Evolutionary conservation across 2,113 vertebrate species (phyloP).

Genomic region (Cervus canadensis): DNA sequence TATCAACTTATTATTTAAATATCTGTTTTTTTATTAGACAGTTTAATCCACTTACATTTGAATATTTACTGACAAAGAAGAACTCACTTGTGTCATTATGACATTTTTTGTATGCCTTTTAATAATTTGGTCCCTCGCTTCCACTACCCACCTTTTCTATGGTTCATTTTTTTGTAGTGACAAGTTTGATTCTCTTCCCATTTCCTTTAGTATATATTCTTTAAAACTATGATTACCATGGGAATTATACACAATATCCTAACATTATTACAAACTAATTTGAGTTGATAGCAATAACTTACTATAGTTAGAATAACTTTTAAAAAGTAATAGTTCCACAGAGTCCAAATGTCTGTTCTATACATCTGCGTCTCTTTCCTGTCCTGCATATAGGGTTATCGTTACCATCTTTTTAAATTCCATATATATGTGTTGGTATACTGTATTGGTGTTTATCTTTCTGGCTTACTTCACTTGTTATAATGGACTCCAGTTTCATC

Average conservation of each 20-base stretch:
- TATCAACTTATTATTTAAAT: neutral
- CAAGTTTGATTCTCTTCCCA: neutral
- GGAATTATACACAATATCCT: neutral
- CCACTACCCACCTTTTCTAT: neutral
- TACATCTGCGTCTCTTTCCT: too few species aligned
- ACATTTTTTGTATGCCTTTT: neutral
- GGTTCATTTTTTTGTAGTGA: neutral
- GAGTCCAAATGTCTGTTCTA: too few species aligned
- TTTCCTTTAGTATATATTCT: neutral
- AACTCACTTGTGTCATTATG: neutral
- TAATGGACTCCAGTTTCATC: too few species aligned
- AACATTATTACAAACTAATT: neutral
- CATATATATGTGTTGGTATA: too few species aligned
- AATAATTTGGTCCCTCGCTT: neutral
- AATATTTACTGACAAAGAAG: neutral
- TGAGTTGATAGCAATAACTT: neutral
- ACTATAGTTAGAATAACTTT: neutral
- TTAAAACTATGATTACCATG: neutral
- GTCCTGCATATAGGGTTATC: too few species aligned
- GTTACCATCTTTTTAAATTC: too few species aligned
- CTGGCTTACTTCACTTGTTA: too few species aligned
- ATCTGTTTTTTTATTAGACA: neutral
- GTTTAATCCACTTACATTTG: neutral
- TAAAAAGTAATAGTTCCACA: neutral
- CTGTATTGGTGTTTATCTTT: too few species aligned